Evolutionary conservation across 1,140 invertebrate genomes (phyloP).

Genomic region (Pogonomyrmex barbatus): DNA sequence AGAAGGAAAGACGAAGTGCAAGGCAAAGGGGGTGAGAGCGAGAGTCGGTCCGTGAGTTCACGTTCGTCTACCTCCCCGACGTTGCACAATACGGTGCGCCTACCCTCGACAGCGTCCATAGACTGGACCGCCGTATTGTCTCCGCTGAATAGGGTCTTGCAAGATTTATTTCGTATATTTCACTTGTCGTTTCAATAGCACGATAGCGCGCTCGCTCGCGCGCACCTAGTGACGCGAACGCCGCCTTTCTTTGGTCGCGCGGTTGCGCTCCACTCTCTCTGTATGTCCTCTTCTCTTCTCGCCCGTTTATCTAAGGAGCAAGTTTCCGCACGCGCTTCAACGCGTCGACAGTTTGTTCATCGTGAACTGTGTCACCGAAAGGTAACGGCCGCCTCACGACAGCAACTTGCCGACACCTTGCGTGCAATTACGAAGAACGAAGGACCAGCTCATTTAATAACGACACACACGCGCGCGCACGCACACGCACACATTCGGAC

Average conservation of each 20-base stretch:
- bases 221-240: conserved; percentile 63
- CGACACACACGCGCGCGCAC: too few relatives aligned
- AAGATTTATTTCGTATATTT: conserved; percentile 87
- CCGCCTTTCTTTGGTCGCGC: conserved; percentile 70
- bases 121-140: conserved; percentile 86
- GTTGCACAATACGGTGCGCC: conserved; percentile 82
- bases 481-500: too few relatives aligned
- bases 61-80: conserved; percentile 76
- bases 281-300: conserved; percentile 29
- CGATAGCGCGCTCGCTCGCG: conserved; percentile 78
- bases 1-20: conserved; percentile 77
- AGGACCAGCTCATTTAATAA: conserved; percentile 1
- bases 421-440: conserved; percentile 38
- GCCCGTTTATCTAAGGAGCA: conserved; percentile 58
- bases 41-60: conserved; percentile 80
- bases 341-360: conserved; percentile 62
- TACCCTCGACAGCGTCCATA: conserved; percentile 82
- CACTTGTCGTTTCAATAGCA: conserved; percentile 86
- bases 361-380: conserved; percentile 64
- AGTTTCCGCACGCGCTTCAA: conserved; percentile 60
- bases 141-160: conserved; percentile 85
- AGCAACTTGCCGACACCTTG: conserved; percentile 42
- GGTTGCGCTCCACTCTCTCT: conserved; percentile 39
- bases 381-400: conserved; percentile 45
- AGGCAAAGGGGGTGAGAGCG: conserved; percentile 64